Evolutionary conservation across 2,113 vertebrate genomes (phyloP).

Genomic region (Tupaia tana): DNA sequence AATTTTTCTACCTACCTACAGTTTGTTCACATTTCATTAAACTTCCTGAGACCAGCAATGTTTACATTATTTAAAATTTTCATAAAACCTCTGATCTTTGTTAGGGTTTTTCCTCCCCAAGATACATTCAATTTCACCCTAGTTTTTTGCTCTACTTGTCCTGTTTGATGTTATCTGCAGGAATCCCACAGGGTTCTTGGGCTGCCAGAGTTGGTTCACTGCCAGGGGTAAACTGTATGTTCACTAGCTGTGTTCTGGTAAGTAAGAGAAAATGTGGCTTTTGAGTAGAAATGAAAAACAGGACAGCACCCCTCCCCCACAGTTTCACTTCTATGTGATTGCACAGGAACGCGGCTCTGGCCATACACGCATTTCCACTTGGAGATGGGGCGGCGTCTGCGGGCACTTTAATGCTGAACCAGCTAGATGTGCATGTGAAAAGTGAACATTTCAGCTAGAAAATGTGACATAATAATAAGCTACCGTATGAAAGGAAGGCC

Average conservation of each 20-base stretch:
- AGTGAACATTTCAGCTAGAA: not conserved
- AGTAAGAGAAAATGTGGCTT: constrained; percentile 45
- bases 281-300: constrained; percentile 54
- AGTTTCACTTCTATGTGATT: constrained; percentile 20
- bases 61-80: constrained; percentile 65
- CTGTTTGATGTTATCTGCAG: constrained; percentile 64
- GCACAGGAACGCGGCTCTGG: not conserved
- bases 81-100: constrained; percentile 53
- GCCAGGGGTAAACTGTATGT: constrained; percentile 3
- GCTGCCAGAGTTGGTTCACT: not conserved
- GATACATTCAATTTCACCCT: constrained; percentile 51
- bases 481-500: not conserved
- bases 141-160: constrained; percentile 40
- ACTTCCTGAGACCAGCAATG: constrained; percentile 16
- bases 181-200: not conserved
- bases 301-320: not conserved
- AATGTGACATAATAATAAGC: not conserved
- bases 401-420: not conserved
- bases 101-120: constrained; percentile 33
- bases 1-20: not conserved
- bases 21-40: constrained; percentile 37
- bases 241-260: not conserved
- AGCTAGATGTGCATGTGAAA: not conserved
- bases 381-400: not conserved
- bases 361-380: not conserved